phyloP scores from a whole-genome alignment of 2,797 vertebrate species.

The Pempheris klunzingeri region DNA sequence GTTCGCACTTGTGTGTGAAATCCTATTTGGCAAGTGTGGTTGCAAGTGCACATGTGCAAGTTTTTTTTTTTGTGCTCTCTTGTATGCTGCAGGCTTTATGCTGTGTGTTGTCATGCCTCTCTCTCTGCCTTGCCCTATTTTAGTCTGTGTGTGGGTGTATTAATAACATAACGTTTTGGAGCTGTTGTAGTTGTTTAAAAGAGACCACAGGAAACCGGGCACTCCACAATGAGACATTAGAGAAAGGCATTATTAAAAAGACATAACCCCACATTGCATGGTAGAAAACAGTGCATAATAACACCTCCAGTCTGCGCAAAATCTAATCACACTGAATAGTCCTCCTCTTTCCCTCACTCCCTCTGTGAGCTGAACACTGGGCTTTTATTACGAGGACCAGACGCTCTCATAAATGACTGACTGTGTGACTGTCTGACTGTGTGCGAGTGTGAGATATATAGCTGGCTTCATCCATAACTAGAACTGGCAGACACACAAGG shows the following conservation, averaged over 20 bases:
- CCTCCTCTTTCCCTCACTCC: constrained; percentile 56
- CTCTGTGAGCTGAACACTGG: constrained; percentile 72
- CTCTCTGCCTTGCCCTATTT: not conserved
- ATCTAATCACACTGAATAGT: constrained; percentile 72
- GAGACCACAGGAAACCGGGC: constrained; percentile 29
- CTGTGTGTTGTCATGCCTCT: not conserved
- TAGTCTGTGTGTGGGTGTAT: not conserved
- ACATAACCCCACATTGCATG: constrained; percentile 18
- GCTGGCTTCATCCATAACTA: constrained; percentile 65
- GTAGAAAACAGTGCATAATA: constrained; percentile 35
- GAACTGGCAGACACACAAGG: constrained; percentile 62
- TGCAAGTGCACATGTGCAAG: constrained; percentile 6
- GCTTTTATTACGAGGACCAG: constrained; percentile 77
- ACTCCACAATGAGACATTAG: constrained; percentile 5
- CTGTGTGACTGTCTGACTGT: constrained; percentile 69
- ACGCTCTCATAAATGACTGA: constrained; percentile 74
- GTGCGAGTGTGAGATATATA: constrained; percentile 59
- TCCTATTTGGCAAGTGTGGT: not conserved
- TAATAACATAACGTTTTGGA: not conserved
- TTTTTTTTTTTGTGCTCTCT: constrained; percentile 21
- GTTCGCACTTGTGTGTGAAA: not conserved
- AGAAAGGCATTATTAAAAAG: constrained; percentile 7
- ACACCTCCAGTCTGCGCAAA: constrained; percentile 59
- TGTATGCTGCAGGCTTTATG: constrained; percentile 1
- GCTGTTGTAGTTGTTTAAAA: constrained; percentile 18